Base-by-base conservation (phyloP, 1,140 invertebrate genomes). In the Formica exsecta region DNA sequence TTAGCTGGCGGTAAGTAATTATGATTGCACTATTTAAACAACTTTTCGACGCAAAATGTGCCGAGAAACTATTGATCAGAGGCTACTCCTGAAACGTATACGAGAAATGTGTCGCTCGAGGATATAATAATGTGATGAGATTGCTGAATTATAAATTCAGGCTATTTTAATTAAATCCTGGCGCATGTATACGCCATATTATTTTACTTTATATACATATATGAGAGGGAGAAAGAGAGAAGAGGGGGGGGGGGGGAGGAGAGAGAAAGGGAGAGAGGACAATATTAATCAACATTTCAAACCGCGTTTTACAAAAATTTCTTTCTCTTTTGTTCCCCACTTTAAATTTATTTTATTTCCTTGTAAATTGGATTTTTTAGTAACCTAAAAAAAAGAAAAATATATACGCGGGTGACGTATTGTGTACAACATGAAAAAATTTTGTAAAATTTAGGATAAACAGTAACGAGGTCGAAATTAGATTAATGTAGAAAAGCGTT, bases 1-100 rank as follows among this genome's bases (percentile, higher is more conserved):
- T 89, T 70, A 68, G 19, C 29, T 41, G 38, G 19, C 19, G 32
- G 88, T 90, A 83, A 85, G 85, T 89, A 57, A 66, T 77, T 19
- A 44, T 61, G 32, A 51, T 22, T 25, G 61, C 9, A 36, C 66
- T 74, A 81, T 22, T 62, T 73, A 44, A 73, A 73, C 6, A 32
- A 81, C 38, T 32, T 73, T 81, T 81, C 61, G 3, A 44, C 44
- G 36, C 25, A 32, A 9, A 13, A 22, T 32, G 77, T 29, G 25
- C 57, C 74, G 38, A 22, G 51, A 80, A 59, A 81, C 22, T 70
- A 70, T 71, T 54, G 65, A 64, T 8, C 64, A 16, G 32, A 22
- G 4, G 54, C 54, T 44, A 8, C 48, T 41, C 36, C 4, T 51
- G 48, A 51, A 48, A 51, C 48, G 48, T 44, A 6, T n/a, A 13